Conservation (phyloP, 1,140 invertebrate species). For the Diorhabda sublineata region DNA sequence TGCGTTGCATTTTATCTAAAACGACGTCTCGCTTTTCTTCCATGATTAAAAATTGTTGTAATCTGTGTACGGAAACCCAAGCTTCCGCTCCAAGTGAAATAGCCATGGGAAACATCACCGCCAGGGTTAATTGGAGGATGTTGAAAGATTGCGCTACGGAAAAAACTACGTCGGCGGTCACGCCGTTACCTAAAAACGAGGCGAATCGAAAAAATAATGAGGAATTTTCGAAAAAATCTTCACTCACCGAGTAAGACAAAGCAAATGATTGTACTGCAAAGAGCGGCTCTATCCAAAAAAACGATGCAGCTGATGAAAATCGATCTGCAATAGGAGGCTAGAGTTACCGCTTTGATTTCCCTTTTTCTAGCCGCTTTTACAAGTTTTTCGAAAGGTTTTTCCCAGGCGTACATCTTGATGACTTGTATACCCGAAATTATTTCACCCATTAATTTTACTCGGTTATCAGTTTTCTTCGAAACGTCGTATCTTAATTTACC, state of each 20-base stretch:
- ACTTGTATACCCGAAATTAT: constrained; percentile 68
- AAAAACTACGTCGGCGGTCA: constrained; percentile 67
- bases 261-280: constrained; percentile 69
- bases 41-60: constrained; percentile 59
- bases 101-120: constrained; percentile 68
- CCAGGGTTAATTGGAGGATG: constrained; percentile 57
- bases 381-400: constrained; percentile 61
- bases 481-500: constrained; percentile 54
- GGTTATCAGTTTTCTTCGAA: constrained; percentile 62
- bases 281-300: constrained; percentile 66
- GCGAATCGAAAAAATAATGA: neutral
- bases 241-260: constrained; percentile 56
- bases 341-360: constrained; percentile 66
- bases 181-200: constrained; percentile 56
- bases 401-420: constrained; percentile 81
- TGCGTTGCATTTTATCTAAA: constrained; percentile 31
- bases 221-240: too few species aligned
- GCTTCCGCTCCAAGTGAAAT: constrained; percentile 63
- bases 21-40: constrained; percentile 53
- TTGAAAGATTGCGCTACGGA: constrained; percentile 70
- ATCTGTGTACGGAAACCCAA: constrained; percentile 62
- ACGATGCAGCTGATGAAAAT: constrained; percentile 66
- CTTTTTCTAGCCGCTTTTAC: constrained; percentile 52
- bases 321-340: constrained; percentile 66
- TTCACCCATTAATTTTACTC: constrained; percentile 76